Conservation (phyloP, 2,113 vertebrate species). For the Leiothrix lutea region DNA sequence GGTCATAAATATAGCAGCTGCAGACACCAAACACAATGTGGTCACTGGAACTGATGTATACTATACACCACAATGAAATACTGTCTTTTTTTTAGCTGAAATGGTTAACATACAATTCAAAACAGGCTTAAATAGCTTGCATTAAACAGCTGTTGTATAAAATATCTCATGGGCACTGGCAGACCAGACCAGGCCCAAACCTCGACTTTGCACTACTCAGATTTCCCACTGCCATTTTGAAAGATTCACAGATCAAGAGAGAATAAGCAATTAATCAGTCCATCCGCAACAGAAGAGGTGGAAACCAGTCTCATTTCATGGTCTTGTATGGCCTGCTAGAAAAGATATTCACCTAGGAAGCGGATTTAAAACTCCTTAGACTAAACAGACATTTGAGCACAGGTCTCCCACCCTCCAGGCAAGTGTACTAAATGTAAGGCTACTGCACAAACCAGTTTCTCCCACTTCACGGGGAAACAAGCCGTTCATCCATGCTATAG, state of each 20-base stretch:
- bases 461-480: not conserved
- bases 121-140: not conserved
- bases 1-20: slow-evolving; percentile 4
- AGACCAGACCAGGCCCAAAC: not conserved
- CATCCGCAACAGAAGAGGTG: not conserved
- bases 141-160: not conserved
- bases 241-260: not conserved
- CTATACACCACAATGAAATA: not conserved
- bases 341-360: not conserved
- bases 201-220: not conserved
- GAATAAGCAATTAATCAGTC: not conserved
- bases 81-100: not conserved
- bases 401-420: not conserved
- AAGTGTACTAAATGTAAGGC: not conserved
- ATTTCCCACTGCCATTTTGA: not conserved
- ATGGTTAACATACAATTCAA: not conserved
- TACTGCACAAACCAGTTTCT: not conserved
- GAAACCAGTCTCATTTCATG: not conserved
- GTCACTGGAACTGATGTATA: not conserved
- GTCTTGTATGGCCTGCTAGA: not conserved
- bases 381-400: not conserved
- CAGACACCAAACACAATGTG: not conserved
- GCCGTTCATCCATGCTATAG: not conserved
- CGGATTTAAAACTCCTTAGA: not conserved
- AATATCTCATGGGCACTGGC: not conserved